Base-by-base conservation (phyloP, 30 jellyfish, hydroid and myxozoan species). In the Hydractinia echinata region DNA sequence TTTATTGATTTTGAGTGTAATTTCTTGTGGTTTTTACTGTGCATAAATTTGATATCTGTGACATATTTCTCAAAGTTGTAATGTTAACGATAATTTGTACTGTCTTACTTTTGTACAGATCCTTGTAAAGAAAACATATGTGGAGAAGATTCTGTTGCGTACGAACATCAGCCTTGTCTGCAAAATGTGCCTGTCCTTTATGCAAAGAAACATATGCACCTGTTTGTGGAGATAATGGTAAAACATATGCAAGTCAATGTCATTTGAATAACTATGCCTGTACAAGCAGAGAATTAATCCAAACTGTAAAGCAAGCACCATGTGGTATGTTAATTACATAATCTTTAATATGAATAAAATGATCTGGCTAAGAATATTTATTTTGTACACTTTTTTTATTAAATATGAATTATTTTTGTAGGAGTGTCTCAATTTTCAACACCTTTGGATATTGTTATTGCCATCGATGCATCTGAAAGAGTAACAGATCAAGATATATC, bases 231-330 rank as follows among this genome's bases (percentile, higher is more conserved):
- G 81, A 85, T n/a, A 92, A 86, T 73, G 93, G 86, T 20, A 56
- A 83, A 66, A 84, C 96, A 53, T 92, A 92, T 67, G 98, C 98
- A 49, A 92, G 96, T 74, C 84, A 82, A 30, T 92, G 98, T 70
- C 86, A 86, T 56, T 10, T 86, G 89, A 77, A 73, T 77, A 83
- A 73, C 72, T 70, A 83, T 10, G 76, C 94, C 15, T 92, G 98
- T 73, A 51, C 48, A 53, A 51, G 62, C 39, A 76, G 76, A 53
- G 69, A 6, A 15, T 52, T 68, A 61, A 8, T 86, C 54, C 55
- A 5, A 8, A 68, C 72, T 1, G 52, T 87, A 51, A 60, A 86
- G 4, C 72, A 51, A 15, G 58, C 76, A n/a, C 93, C 91, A 3
- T 92, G 98, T 71, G 88, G 98, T 86, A 82, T 77, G 44, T 30